phyloP scores from a whole-genome alignment of 2,113 vertebrate species.

The Pao palembangensis region DNA sequence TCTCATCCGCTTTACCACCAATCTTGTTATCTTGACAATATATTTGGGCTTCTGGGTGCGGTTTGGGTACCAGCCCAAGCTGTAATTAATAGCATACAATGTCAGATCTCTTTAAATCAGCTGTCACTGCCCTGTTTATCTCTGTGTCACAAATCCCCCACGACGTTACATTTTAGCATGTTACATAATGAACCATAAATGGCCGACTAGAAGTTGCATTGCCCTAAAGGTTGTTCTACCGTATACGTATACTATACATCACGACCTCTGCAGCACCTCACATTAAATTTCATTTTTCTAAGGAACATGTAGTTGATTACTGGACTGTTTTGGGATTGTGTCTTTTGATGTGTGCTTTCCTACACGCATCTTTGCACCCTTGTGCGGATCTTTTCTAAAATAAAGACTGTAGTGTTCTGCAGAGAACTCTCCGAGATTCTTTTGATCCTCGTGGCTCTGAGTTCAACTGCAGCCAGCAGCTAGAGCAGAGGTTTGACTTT shows the following conservation, averaged over 20 bases:
- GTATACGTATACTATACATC: too few species aligned
- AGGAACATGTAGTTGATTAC: neutral
- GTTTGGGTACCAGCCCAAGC: conserved; percentile 21
- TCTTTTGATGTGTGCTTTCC: conserved; percentile 19
- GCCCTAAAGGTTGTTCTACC: too few species aligned
- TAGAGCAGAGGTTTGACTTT: conserved; percentile 36
- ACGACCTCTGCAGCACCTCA: too few species aligned
- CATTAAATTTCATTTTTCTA: too few species aligned
- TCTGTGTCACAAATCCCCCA: neutral
- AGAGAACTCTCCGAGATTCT: neutral
- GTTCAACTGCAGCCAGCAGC: conserved; percentile 34
- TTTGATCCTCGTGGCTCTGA: conserved; percentile 20
- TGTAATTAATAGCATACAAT: conserved; percentile 27
- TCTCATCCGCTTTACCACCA: conserved; percentile 24
- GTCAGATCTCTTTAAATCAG: conserved; percentile 21
- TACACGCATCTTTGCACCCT: neutral
- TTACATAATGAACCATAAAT: conserved; percentile 5
- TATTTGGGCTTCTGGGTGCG: conserved; percentile 23
- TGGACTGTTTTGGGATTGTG: conserved; percentile 16
- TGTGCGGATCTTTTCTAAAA: neutral
- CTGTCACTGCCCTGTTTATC: neutral
- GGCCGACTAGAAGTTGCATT: too few species aligned
- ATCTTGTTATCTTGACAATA: conserved; percentile 25
- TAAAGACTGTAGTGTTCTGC: too few species aligned
- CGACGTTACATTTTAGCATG: conserved; percentile 20